Percentiles rank a stretch among this genome's conserved stretches.
Conservation (phyloP, 2,888 invertebrate genomes). For the Hypercompe scribonia region DNA sequence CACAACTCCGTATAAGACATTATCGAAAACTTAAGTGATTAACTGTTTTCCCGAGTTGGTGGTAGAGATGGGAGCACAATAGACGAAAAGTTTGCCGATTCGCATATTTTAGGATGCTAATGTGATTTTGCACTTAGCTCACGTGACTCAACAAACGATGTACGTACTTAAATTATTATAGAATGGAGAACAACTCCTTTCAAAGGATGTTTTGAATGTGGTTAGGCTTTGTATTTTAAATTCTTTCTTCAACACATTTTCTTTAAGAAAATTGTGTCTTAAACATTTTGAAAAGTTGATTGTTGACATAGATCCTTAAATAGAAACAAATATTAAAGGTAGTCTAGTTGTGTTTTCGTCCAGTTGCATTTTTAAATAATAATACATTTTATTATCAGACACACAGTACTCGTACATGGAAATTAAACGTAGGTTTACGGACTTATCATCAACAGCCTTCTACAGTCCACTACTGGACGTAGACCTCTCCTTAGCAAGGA, state of each 20-base stretch:
- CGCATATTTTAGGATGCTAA: conserved; percentile 73
- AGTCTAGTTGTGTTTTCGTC: too few relatives aligned
- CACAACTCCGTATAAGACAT: conserved; percentile 59
- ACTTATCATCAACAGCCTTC: too few relatives aligned
- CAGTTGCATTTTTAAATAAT: too few relatives aligned
- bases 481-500: too few relatives aligned
- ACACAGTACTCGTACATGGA: too few relatives aligned
- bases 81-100: conserved; percentile 67
- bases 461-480: too few relatives aligned
- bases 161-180: conserved; percentile 33
- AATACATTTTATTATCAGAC: too few relatives aligned
- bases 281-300: too few relatives aligned
- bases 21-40: conserved; percentile 80
- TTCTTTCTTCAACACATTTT: neutral
- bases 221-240: conserved; percentile 4
- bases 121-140: conserved; percentile 62
- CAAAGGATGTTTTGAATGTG: conserved; percentile 39
- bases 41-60: conserved; percentile 68
- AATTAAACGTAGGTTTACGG: too few relatives aligned
- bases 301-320: too few relatives aligned
- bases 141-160: conserved; percentile 44
- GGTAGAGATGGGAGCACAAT: conserved; percentile 59
- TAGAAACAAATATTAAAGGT: too few relatives aligned
- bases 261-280: neutral
- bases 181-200: conserved; percentile 27